Conservation (phyloP, 1,140 invertebrate genomes). For the Triops cancriformis region DNA sequence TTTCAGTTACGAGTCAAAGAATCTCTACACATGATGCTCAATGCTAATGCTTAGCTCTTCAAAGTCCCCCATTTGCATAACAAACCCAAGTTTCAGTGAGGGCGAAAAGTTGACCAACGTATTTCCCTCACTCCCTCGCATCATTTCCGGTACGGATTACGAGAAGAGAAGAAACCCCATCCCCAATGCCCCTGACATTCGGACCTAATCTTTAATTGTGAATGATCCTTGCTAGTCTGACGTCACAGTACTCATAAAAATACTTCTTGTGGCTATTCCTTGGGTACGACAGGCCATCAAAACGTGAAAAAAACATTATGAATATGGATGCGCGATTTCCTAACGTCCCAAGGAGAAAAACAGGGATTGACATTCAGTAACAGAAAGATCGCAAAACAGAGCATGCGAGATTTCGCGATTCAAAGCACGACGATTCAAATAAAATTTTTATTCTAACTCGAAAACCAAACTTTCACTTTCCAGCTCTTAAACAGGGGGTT, state of each 20-base stretch:
- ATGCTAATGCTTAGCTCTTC: background rate
- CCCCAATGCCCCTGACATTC: no score
- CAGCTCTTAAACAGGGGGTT: no score
- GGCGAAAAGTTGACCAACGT: background rate
- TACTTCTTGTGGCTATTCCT: background rate
- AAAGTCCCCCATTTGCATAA: conserved; percentile 5
- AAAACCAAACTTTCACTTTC: no score
- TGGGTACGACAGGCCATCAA: background rate
- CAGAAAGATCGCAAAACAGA: no score
- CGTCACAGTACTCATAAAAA: background rate
- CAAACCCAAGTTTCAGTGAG: background rate
- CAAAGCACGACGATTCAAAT: no score
- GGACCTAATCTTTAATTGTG: no score
- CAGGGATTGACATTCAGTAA: no score
- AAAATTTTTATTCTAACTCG: no score
- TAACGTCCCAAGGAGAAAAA: background rate
- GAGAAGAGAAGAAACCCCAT: no score
- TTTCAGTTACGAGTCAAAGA: background rate
- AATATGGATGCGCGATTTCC: background rate
- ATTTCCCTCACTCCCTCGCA: no score
- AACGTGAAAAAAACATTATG: background rate
- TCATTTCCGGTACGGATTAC: no score
- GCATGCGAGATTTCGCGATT: no score
- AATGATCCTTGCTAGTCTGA: background rate
- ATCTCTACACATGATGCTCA: background rate